phyloP scores from a whole-genome alignment of 2,888 invertebrate genomes.

The Lydus trimaculatus region DNA sequence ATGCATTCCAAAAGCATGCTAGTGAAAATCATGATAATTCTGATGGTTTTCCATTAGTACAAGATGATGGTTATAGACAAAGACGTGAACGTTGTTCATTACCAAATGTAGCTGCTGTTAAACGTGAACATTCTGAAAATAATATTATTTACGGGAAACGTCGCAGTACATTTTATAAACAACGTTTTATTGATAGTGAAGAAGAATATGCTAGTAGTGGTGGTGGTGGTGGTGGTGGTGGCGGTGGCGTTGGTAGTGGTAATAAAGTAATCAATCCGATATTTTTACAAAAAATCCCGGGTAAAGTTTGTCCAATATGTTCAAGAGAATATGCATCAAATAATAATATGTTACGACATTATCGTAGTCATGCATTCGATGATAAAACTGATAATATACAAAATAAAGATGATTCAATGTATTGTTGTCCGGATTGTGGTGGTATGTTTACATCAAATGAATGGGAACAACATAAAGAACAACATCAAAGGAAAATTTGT shows the following conservation, averaged over 20 bases:
- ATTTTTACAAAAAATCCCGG: constrained; percentile 18
- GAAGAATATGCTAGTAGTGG: constrained; percentile 27
- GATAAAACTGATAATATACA: constrained; percentile 51
- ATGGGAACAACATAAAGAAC: constrained; percentile 67
- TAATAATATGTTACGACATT: constrained; percentile 67
- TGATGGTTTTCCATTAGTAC: constrained; percentile 51
- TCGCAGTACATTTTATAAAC: constrained; percentile 36
- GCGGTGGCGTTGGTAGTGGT: not conserved
- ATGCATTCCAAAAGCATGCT: constrained; percentile 55
- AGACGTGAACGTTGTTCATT: constrained; percentile 20
- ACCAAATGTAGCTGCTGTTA: constrained; percentile 21
- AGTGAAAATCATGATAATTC: constrained; percentile 50
- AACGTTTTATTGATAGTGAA: constrained; percentile 47
- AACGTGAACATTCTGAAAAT: constrained; percentile 35
- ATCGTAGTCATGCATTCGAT: constrained; percentile 60
- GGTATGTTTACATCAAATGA: constrained; percentile 66
- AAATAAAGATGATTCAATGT: constrained; percentile 65
- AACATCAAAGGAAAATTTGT: constrained; percentile 67
- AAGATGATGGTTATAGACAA: constrained; percentile 48
- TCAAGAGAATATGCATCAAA: constrained; percentile 66
- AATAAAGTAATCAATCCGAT: constrained; percentile 26
- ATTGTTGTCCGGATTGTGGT: constrained; percentile 69
- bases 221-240: not conserved
- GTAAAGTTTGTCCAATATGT: constrained; percentile 62
- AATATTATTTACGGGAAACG: constrained; percentile 36